These are phyloP conservation scores for Microvelia longipes DNA, from an alignment of 1,140 invertebrate genomes.

Conservation along the genomic window DNA sequence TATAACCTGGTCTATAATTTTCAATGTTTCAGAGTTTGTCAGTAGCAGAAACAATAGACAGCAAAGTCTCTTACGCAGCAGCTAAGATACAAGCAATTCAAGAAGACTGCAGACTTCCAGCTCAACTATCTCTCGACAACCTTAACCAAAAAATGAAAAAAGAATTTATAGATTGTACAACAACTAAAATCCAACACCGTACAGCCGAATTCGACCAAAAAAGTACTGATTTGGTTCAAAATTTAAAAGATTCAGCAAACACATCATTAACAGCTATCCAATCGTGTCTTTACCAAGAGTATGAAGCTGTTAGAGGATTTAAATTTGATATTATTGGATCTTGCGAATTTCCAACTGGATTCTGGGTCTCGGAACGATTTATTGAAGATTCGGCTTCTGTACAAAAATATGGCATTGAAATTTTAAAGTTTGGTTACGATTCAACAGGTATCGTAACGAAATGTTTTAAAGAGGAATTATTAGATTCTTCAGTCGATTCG, in stretches of 20 bases:
- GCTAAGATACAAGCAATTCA: neutral
- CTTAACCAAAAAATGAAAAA: neutral
- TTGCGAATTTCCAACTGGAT: neutral
- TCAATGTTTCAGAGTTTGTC: neutral
- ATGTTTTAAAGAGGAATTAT: neutral
- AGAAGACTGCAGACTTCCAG: neutral
- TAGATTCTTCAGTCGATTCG: neutral
- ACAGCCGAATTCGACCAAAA: neutral
- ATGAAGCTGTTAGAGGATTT: neutral
- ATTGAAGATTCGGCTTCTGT: neutral
- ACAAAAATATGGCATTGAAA: neutral
- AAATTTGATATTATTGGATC: neutral
- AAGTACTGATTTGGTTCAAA: neutral
- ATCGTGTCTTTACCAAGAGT: neutral
- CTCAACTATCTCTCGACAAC: neutral
- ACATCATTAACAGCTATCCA: neutral
- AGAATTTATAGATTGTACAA: neutral
- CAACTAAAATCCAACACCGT: neutral
- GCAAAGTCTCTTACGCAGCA: neutral
- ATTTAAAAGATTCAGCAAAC: neutral
- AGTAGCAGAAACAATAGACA: neutral
- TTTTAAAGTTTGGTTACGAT: neutral
- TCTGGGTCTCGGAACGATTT: neutral
- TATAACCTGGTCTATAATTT: too few species aligned
- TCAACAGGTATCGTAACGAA: neutral